Evolutionary conservation across 2,797 vertebrate genomes (phyloP).

Genomic region (Rhinoraja longicauda): DNA sequence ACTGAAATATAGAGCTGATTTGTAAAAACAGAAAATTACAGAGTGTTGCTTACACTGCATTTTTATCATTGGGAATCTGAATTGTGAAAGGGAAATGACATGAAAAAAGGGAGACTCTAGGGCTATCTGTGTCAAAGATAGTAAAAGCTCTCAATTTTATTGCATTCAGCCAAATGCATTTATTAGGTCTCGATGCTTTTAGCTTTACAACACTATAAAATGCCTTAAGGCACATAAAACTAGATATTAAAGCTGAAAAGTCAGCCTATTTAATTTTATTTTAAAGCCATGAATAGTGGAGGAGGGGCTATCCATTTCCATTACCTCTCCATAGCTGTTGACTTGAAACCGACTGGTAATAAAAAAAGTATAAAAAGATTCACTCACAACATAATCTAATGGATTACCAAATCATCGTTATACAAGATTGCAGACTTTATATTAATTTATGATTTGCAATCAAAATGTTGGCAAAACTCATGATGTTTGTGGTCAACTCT

Average conservation of each 20-base stretch:
- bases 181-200: slow-evolving; percentile 3
- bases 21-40: neutral
- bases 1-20: neutral
- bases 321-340: neutral
- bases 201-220: neutral
- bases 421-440: neutral
- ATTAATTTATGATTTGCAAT: neutral
- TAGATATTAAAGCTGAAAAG: neutral
- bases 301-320: too few species aligned
- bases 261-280: too few species aligned
- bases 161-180: neutral
- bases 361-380: neutral
- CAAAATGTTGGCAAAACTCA: neutral
- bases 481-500: neutral
- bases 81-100: neutral
- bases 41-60: neutral
- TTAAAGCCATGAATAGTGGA: neutral
- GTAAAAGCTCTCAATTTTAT: neutral
- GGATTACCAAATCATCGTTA: neutral
- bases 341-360: neutral
- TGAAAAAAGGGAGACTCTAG: neutral
- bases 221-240: neutral
- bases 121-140: neutral
- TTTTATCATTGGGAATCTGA: neutral
- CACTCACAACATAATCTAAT: neutral